Conservation (phyloP, 1,140 invertebrate species). For the Nephila pilipes region DNA sequence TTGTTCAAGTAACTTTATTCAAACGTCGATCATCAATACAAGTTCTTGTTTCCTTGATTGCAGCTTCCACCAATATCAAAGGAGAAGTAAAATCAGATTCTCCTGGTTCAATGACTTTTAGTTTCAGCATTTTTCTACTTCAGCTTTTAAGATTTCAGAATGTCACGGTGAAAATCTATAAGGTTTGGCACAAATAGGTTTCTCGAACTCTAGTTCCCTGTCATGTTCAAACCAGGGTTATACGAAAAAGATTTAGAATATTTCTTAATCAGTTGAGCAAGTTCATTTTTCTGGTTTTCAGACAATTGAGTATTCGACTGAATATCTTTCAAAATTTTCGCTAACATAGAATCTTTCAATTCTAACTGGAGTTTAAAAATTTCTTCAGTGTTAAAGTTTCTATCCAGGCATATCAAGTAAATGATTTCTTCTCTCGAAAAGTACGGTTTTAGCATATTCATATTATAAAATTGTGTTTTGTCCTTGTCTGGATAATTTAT, state of each 20-base stretch:
- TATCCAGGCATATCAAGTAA: not conserved
- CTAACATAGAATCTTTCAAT: not conserved
- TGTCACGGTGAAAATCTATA: too few species aligned
- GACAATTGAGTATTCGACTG: not conserved
- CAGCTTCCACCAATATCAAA: too few species aligned
- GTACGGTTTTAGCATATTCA: conserved; percentile 48
- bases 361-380: not conserved
- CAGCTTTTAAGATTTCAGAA: too few species aligned
- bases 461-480: conserved; percentile 31
- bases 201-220: too few species aligned
- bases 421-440: conserved; percentile 37
- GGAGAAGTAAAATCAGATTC: too few species aligned
- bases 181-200: too few species aligned
- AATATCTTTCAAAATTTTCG: not conserved
- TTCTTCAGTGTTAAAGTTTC: not conserved
- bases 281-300: not conserved
- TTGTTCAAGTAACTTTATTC: too few species aligned
- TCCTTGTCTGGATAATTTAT: conserved; percentile 16
- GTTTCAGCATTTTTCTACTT: too few species aligned
- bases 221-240: not conserved
- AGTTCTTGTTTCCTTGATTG: too few species aligned
- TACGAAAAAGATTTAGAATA: not conserved
- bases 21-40: too few species aligned
- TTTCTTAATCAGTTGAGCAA: too few species aligned
- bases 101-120: too few species aligned